Evolutionary conservation across 2,113 vertebrate species (phyloP).

Genomic region (Ploceus nigricollis): DNA sequence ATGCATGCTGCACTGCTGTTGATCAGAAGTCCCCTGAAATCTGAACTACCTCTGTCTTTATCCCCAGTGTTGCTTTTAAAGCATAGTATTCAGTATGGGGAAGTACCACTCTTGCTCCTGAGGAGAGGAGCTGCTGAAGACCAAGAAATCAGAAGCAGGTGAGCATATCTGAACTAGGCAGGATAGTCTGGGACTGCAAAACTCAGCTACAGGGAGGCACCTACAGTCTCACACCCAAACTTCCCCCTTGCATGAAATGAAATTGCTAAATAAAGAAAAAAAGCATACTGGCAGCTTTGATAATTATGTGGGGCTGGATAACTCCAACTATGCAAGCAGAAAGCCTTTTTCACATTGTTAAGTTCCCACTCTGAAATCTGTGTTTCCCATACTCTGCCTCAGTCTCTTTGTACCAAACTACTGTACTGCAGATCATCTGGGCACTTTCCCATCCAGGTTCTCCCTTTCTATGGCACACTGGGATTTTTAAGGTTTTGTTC

Average conservation of each 20-base stretch:
- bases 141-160: background rate
- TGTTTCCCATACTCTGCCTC: background rate
- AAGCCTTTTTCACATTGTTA: background rate
- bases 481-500: background rate
- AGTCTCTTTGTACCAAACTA: background rate
- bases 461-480: background rate
- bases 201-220: background rate
- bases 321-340: background rate
- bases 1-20: background rate
- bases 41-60: background rate
- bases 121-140: background rate
- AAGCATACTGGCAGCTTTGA: background rate
- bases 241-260: background rate
- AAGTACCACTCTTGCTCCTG: background rate
- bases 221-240: background rate
- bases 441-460: background rate
- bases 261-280: background rate
- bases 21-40: background rate
- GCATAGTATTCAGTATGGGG: background rate
- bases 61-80: background rate
- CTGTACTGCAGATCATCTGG: accelerated
- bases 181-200: background rate
- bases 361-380: background rate
- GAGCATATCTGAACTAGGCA: background rate
- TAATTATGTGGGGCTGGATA: background rate